These are phyloP conservation scores for Triplophysa siluroides DNA, from an alignment of 2,113 vertebrate genomes.

Conservation along the genomic window DNA sequence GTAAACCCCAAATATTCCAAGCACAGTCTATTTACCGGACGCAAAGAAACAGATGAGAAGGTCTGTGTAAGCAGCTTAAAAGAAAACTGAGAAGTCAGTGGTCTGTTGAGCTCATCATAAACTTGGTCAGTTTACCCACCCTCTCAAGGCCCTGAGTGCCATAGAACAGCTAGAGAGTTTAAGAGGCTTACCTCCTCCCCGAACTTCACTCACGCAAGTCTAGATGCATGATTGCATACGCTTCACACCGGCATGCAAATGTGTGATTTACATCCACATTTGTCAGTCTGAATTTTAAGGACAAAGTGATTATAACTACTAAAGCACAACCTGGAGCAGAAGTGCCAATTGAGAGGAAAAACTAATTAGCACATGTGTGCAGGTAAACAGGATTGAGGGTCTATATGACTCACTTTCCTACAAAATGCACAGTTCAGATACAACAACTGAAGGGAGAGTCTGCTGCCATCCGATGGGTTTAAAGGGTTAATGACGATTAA, in stretches of 20 bases:
- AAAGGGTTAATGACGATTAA: slow-evolving; percentile 23
- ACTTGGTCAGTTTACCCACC: slow-evolving; percentile 44
- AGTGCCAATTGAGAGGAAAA: slow-evolving; percentile 23
- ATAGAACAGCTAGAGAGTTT: slow-evolving; percentile 39
- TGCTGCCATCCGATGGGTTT: background rate
- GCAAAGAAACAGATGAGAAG: slow-evolving; percentile 25
- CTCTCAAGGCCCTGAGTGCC: slow-evolving; percentile 39
- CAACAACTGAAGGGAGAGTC: background rate
- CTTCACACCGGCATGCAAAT: slow-evolving; percentile 47
- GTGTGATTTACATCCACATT: slow-evolving; percentile 40
- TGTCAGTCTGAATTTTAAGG: slow-evolving; percentile 42
- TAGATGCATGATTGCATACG: slow-evolving; percentile 39
- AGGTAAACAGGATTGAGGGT: slow-evolving; percentile 16
- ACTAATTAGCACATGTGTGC: slow-evolving; percentile 31
- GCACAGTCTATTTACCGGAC: slow-evolving; percentile 27
- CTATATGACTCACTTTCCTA: background rate
- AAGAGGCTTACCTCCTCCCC: slow-evolving; percentile 45
- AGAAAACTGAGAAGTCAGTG: slow-evolving; percentile 47
- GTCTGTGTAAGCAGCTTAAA: slow-evolving; percentile 52
- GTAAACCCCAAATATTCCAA: slow-evolving; percentile 10
- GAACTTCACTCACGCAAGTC: slow-evolving; percentile 38
- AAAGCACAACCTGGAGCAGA: slow-evolving; percentile 9
- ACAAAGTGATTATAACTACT: slow-evolving; percentile 35
- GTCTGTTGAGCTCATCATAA: slow-evolving; percentile 53
- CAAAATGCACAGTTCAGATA: background rate